These are phyloP conservation scores for Drosophila tristis DNA, from an alignment of 1,140 invertebrate genomes.

Conservation along the genomic window DNA sequence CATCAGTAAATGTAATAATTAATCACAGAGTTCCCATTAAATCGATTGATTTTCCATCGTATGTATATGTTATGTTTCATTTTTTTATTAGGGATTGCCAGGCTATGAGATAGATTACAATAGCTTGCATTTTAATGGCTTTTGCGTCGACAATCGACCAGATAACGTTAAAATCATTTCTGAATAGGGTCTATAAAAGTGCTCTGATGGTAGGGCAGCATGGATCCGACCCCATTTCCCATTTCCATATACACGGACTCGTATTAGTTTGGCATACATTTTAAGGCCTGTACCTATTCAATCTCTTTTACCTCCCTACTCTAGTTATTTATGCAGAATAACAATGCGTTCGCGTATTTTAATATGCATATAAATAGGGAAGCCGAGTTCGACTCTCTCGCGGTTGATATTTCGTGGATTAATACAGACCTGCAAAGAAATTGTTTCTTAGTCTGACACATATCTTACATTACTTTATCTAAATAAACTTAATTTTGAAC, in stretches of 20 bases:
- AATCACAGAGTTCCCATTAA: too few relatives aligned
- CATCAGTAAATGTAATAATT: too few relatives aligned
- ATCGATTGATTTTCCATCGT: slow-evolving; percentile 7
- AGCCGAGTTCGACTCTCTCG: too few relatives aligned
- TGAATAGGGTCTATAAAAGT: slow-evolving; percentile 55
- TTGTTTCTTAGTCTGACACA: not conserved
- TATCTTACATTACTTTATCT: too few relatives aligned
- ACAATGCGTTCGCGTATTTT: slow-evolving; percentile 60
- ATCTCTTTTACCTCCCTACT: not conserved
- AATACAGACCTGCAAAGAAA: slow-evolving; percentile 16
- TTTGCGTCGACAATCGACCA: slow-evolving; percentile 72
- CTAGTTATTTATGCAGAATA: slow-evolving; percentile 67
- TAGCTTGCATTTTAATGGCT: slow-evolving; percentile 64
- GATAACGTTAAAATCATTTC: slow-evolving; percentile 72
- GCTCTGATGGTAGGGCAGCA: not conserved
- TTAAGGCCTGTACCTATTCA: slow-evolving; percentile 26
- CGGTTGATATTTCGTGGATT: slow-evolving; percentile 5
- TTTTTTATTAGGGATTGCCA: slow-evolving; percentile 41
- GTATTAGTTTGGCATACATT: slow-evolving; percentile 74
- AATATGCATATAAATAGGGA: slow-evolving; percentile 51
- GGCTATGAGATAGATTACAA: slow-evolving; percentile 60
- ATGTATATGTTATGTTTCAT: slow-evolving; percentile 2
- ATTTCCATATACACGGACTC: slow-evolving; percentile 46
- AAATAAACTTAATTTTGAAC: too few relatives aligned
- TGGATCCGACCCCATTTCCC: slow-evolving; percentile 18